Base-by-base conservation (phyloP, 2,797 vertebrate species). In the Melanotaenia boesemani region DNA sequence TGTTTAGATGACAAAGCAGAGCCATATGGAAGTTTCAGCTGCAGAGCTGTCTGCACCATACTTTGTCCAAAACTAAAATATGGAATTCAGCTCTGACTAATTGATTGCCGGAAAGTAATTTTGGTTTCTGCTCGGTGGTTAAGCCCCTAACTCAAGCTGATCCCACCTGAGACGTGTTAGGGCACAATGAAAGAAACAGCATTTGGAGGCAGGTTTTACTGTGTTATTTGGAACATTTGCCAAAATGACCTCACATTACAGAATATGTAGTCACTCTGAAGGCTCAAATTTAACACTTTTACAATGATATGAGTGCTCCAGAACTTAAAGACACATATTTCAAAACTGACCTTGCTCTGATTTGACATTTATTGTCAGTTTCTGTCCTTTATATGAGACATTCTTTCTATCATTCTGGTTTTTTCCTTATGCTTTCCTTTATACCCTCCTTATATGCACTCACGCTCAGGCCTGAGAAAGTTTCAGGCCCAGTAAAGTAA, bases 311-410 rank as follows among this genome's bases (percentile, higher is more conserved):
- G 60, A 26, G 66, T 37, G 41, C 52, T 60, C 8, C 30, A 67
- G 4, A 50, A 74, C 65, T 74, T 26, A 58, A 28, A 2, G 8
- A 26, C 68, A 30, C 56, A 48, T 4, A 77, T 68, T 77, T 41
- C 60, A 41, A 79, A 67, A 34, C 76, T 46, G 70, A 57, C 74
- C 76, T 71, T 74, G 58, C 67, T 72, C 63, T 60, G 72, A 85
- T 85, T 73, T 65, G 76, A 83, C 76, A 80, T 80, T 82, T 77
- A 80, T 70, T 75, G 70, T 50, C 72, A 60, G 10, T 77, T 83
- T 87, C 64, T 67, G 61, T 81, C 76, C 77, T 78, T 84, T 62
- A 77, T 66, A 5, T 60, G 72, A 83, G 81, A 70, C 74, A 76
- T 70, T 76, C 20, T 76, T 68, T 6, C 65, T 76, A 24, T 70